A percentile compares a stretch with the other conserved stretches of the same genome.
phyloP scores from a whole-genome alignment of 2,888 invertebrate genomes.

The Chamaedrilus cognettii region DNA sequence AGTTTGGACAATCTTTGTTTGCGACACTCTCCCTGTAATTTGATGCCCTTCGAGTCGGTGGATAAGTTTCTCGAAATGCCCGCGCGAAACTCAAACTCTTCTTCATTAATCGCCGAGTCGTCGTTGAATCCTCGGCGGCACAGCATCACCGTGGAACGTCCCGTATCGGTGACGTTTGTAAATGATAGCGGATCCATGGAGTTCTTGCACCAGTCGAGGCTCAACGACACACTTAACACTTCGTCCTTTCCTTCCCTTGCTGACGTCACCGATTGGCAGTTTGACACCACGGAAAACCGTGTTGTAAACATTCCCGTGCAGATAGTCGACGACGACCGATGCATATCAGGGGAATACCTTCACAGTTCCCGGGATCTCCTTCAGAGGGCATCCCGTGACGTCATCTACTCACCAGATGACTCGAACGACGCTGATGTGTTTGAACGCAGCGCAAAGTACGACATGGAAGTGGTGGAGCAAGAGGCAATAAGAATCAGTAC shows the following conservation, averaged over 20 bases:
- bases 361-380: not conserved
- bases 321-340: conserved; percentile 1
- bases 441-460: not conserved
- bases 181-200: not conserved
- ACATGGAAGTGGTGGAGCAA: conserved; percentile 4
- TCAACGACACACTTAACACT: not conserved
- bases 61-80: not conserved
- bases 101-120: not conserved
- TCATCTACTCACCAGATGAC: not conserved
- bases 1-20: not conserved
- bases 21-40: not conserved
- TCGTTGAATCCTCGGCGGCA: not conserved
- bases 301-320: not conserved
- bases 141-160: not conserved
- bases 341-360: conserved; percentile 2
- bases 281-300: not conserved
- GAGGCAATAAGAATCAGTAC: not conserved
- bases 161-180: not conserved
- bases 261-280: not conserved
- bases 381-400: not conserved
- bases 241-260: not conserved
- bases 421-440: not conserved
- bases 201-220: not conserved
- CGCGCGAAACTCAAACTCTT: not conserved
- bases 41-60: not conserved